Base-by-base conservation (phyloP, 2,888 invertebrate genomes). In the Pocota personata region DNA sequence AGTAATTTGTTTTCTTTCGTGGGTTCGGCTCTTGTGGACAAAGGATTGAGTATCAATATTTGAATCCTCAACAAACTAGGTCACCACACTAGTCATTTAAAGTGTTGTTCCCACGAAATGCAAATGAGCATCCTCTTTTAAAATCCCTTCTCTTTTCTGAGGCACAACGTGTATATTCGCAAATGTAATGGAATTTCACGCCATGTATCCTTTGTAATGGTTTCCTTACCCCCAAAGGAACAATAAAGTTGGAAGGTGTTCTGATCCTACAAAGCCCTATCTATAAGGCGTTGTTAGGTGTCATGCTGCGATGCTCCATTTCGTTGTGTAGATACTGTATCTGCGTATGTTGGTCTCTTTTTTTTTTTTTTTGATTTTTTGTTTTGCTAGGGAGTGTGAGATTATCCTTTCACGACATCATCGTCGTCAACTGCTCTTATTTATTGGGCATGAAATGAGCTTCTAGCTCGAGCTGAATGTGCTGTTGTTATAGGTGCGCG, bases 371-470 rank as follows among this genome's bases (percentile, higher is more conserved):
- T 14, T 43, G 21, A 32, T 43, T 43, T 52, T 43, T 43, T 43
- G 24, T 60, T 32, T 43, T 30, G 32, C 1, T 37, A 32, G 12
- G 67, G 67, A 37, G 60, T 66, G 52, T 55, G 64, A 62, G 83
- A 84, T 84, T 79, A 84, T 84, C 75, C 83, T 62, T 79, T 84
- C 69, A 69, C 73, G 82, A 69, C 57, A 87, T 82, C 86, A 77
- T 67, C 62, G 58, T 27, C 66, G 69, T 73, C 66, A 77, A 73
- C 77, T 73, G 72, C 72, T 82, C 75, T 82, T 87, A 82, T 87
- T 82, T 87, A 82, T 87, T 82, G 72, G 77, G 82, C 82, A 78
- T 87, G 73, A 84, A 83, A 87, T 87, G 78, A 77, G 83, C 83
- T 80, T 40, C 57, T 48, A 79, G 75, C 73, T 69, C 58, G 62